Evolutionary conservation across 2,797 vertebrate species (phyloP), one percentile per base, ranked within the genome.

Genomic region (Halcyon badia): DNA sequence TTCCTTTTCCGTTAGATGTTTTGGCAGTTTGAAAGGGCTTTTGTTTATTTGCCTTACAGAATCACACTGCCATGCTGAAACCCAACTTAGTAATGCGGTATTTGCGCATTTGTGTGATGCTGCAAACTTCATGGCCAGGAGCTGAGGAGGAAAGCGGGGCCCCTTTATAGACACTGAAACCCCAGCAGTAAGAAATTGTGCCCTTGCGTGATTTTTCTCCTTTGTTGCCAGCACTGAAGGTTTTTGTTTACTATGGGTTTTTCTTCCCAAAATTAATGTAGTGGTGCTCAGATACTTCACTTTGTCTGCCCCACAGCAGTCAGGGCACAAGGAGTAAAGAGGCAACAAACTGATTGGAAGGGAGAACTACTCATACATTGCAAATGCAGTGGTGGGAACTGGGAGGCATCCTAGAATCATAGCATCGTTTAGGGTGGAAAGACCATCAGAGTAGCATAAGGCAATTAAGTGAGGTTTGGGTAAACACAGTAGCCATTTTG

Each of bases 1-100:
- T 94, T 96, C 82, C 84, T 12, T 89, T 96, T 95, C 73, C 93
- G 83, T 87, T 76, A 39, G 80, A 62, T 76, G 54, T 91, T 92
- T 95, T 84, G 83, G 57, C 70, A 86, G 10, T 61, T 81, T 73
- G 51, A 79, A 69, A 72, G 60, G 73, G 20, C 66, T 62, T 94
- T 88, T 94, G 58, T 91, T 94, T 89, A 4, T 82, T 84, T 96
- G 83, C 68, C 41, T 64, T 41, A 35, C 85, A 64, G 49, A 94
- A 69, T 92, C 71, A 54, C 11, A 7, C 28, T 87, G 82, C 89
- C 37, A 18, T 48, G 61, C 68, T 6, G 35, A 69, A 93, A 64
- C 68, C 33, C 49, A 46, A 0, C 6, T 42, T 33, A 46, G 5
- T 48, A 44, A 20, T 37, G n/a, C 10, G 16, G 3, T 76, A 11